Evolutionary conservation across 2,797 vertebrate genomes (phyloP).

Genomic region (Sebastolobus altivelis): DNA sequence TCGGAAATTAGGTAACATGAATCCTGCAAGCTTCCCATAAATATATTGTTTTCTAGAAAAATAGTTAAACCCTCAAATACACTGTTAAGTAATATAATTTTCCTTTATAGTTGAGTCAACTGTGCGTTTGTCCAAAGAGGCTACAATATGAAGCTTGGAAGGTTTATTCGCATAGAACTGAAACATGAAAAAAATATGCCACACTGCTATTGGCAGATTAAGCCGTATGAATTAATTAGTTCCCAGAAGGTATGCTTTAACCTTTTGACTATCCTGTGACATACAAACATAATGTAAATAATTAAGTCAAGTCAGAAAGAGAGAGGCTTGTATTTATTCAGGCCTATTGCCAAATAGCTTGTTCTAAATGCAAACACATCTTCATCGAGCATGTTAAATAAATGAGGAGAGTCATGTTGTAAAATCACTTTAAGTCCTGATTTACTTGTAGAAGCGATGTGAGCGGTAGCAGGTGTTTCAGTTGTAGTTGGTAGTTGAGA

Average conservation of each 20-base stretch:
- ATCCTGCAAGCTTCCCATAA: background rate
- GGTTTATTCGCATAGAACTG: background rate
- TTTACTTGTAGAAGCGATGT: background rate
- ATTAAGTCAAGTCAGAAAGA: background rate
- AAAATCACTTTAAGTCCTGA: background rate
- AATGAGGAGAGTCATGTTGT: background rate
- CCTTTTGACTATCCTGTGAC: background rate
- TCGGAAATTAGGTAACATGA: background rate
- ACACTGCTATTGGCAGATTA: background rate
- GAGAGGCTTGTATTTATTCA: background rate
- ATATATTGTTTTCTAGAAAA: background rate
- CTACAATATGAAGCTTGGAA: background rate
- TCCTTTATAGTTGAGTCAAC: background rate
- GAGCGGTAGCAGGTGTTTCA: conserved; percentile 28
- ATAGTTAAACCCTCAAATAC: background rate
- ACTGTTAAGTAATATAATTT: background rate
- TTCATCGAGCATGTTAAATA: background rate
- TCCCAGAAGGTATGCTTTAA: conserved; percentile 1
- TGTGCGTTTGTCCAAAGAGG: background rate
- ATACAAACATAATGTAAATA: background rate
- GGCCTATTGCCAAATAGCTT: background rate
- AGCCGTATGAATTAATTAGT: background rate
- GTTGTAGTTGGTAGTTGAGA: conserved; percentile 28
- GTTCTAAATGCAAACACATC: conserved; percentile 3
- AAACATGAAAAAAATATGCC: background rate